Evolutionary conservation across 2,797 vertebrate species (phyloP), one percentile per base, ranked within the genome.

Genomic region (Sciurus vulgaris): DNA sequence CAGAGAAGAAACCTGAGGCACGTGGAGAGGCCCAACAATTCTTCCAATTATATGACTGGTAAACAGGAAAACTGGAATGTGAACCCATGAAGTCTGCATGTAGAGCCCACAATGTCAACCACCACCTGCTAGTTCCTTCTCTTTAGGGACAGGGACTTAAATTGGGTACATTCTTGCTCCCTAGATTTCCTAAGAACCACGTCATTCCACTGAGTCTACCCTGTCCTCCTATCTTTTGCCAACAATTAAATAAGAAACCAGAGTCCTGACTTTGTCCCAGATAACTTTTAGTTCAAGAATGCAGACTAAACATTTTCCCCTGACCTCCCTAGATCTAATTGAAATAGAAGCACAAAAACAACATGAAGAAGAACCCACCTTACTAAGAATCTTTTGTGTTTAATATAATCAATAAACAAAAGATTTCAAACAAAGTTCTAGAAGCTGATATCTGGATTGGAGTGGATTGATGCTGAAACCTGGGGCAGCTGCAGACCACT

Each of bases 381-480:
- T 28, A 92, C 94, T 91, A 89, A 95, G n/a, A 51, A 74, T 14
- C 6, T 77, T 82, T 47, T 89, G 28, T 35, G 10, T 76, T 81
- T 87, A 94, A 92, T n/a, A 94, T 54, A 96, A 73, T 41, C 33
- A 91, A 73, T 73, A 47, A 76, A 73, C 3, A 79, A 93, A 49
- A 83, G 13, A 69, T 74, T 83, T 77, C 44, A 86, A 91, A 86
- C 17, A 49, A 38, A 61, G 38, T 65, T 67, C 83, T 94, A 67
- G n/a, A 85, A 20, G 8, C 7, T 88, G 11, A 38, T 15, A 59
- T 73, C 54, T 33, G 33, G 38, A 70, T 3, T 22, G 11, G 49
- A 84, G 38, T 11, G 18, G n/a, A 33, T 4, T 65, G 28, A 78
- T 51, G 63, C 35, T 93, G 77, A 84, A 83, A 63, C 44, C 20